phyloP scores from a whole-genome alignment of 2,797 vertebrate species.

The Vultur gryphus region DNA sequence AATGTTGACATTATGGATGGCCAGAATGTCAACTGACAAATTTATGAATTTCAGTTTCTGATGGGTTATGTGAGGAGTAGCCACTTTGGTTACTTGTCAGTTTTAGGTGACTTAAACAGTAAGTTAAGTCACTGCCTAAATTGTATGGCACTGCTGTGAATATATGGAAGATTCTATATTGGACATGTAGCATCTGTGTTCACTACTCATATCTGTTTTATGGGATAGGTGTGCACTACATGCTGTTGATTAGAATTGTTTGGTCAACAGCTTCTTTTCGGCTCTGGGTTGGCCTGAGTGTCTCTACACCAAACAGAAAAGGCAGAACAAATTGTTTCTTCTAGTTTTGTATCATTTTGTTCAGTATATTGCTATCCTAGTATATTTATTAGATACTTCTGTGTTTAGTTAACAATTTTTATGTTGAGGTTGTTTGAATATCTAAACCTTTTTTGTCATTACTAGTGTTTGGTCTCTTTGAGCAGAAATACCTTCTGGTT shows the following conservation, averaged over 20 bases:
- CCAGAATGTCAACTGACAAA: neutral
- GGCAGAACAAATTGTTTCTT: neutral
- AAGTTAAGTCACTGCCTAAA: neutral
- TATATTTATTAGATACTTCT: neutral
- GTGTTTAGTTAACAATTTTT: neutral
- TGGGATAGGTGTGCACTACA: neutral
- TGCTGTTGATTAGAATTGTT: neutral
- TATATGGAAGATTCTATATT: neutral
- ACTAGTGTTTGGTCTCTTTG: neutral
- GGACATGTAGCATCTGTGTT: neutral
- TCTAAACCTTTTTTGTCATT: neutral
- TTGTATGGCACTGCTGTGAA: neutral
- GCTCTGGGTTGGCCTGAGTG: neutral
- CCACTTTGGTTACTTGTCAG: neutral
- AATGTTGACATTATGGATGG: rapidly evolving
- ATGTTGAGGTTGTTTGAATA: neutral
- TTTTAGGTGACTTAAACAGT: neutral
- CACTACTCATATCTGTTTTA: neutral
- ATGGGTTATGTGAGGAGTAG: neutral
- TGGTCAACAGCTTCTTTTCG: neutral
- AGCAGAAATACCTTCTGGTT: neutral
- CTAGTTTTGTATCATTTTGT: neutral
- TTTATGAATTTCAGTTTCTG: neutral
- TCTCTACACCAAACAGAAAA: neutral
- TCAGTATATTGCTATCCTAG: neutral